Conservation (phyloP, 2,797 vertebrate species). For the Taeniopygia guttata region DNA sequence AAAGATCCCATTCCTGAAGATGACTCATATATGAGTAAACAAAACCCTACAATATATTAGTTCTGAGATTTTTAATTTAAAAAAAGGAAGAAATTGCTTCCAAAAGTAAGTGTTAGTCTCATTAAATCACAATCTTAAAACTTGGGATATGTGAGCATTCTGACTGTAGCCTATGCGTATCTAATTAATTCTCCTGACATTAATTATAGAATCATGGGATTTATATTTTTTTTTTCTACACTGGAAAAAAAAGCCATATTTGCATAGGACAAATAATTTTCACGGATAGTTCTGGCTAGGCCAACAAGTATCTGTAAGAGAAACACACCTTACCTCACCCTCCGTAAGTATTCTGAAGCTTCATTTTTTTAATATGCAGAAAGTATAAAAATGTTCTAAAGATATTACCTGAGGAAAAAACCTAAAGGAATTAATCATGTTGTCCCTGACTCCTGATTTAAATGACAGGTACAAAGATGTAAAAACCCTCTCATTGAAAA, state of each 20-base stretch:
- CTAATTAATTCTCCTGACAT: not conserved
- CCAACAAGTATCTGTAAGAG: not conserved
- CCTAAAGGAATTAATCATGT: not conserved
- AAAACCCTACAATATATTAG: not conserved
- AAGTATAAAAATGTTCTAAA: not conserved
- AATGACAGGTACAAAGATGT: not conserved
- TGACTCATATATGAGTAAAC: not conserved
- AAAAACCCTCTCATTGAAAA: not conserved
- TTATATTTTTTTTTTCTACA: not conserved
- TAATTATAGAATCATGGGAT: not conserved
- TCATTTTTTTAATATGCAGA: not conserved
- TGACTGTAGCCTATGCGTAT: not conserved
- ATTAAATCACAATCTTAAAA: not conserved
- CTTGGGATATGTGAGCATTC: not conserved
- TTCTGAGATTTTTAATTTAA: not conserved
- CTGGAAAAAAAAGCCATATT: not conserved
- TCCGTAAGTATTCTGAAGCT: not conserved
- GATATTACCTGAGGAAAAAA: not conserved
- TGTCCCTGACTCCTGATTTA: not conserved
- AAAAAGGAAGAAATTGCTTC: not conserved
- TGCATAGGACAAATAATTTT: not conserved
- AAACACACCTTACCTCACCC: not conserved
- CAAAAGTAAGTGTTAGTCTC: not conserved
- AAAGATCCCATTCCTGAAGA: not conserved
- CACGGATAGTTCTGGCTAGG: not conserved